Base-by-base conservation (phyloP, 2,888 invertebrate genomes). In the Selenia dentaria region DNA sequence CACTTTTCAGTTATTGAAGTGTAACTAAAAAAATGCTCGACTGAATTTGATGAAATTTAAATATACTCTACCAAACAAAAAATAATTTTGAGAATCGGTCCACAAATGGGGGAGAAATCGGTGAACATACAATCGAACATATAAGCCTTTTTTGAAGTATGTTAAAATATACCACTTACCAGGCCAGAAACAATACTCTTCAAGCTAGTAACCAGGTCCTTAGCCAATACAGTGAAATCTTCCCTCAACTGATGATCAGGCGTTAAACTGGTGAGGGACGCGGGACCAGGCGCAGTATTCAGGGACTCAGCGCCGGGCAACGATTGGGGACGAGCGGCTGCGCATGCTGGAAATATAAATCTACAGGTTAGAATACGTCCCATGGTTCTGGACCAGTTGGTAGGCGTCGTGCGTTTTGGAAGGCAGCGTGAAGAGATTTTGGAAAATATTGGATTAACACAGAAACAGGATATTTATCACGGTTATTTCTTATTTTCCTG, bases 161-260 rank as follows among this genome's bases (percentile, higher is more conserved):
- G n/a, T n/a, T n/a, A n/a, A n/a, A n/a, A n/a, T n/a, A n/a, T n/a
- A n/a, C n/a, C n/a, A 42, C 77, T 74, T 28, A 88, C 87, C 78
- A 87, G 51, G 8, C 84, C 83, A 24, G 85, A 70, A 0, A 95
- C 78, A 0, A 94, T 92, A 31, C 91, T 90, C 69, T 94, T 94
- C 58, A 95, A 74, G 33, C 93, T 91, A 33, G 94, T 92, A 8
- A 94, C 86, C 70, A 95, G 89, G 69, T 94, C 93, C 71, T 94
- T 94, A 9, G 95, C 94, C 40, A 94, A 86, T 3, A 92, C 89
- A 0, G 94, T 85, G 72, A 95, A 95, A 81, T 94, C 94, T 46
- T 94, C 94, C 41, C 92, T 74, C n/a, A 93, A 67, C 55, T 90
- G 91, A 37, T 88, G 91, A 57, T 91, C 91, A 0, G 91, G 91